phyloP scores from a whole-genome alignment of 2,797 vertebrate species.

The Hypotaenidia okinawae region DNA sequence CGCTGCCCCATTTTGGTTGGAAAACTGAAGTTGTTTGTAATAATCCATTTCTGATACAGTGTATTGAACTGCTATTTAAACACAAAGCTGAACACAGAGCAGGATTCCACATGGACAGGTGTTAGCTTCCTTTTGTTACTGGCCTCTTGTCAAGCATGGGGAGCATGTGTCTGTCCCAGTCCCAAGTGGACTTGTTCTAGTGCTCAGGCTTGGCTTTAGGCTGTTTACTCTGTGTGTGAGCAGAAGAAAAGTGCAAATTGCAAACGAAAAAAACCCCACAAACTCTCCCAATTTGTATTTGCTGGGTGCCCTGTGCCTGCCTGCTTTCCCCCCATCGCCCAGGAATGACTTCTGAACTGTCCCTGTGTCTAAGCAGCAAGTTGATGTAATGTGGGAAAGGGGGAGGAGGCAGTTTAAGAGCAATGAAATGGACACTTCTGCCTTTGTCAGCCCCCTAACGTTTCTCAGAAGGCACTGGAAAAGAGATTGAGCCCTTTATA shows the following conservation, averaged over 20 bases:
- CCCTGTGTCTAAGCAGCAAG: background rate
- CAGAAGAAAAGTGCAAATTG: slow-evolving; percentile 9
- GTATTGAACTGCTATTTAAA: background rate
- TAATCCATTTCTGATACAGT: background rate
- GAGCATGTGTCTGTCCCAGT: background rate
- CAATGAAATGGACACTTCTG: slow-evolving; percentile 14
- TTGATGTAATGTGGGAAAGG: background rate
- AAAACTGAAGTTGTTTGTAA: background rate
- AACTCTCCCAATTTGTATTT: slow-evolving; percentile 3
- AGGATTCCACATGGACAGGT: background rate
- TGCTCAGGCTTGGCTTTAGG: background rate
- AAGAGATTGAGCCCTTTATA: background rate
- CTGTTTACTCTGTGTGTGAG: background rate
- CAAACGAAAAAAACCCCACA: background rate
- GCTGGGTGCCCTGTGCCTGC: background rate
- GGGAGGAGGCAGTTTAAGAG: background rate
- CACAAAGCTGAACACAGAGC: background rate
- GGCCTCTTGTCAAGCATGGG: background rate
- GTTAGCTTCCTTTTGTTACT: background rate
- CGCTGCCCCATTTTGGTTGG: background rate
- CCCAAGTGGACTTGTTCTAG: background rate
- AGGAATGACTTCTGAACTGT: background rate
- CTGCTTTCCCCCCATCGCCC: slow-evolving; percentile 13
- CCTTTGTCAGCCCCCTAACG: background rate
- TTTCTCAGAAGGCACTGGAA: background rate